Evolutionary conservation across 1,140 invertebrate genomes (phyloP).

Genomic region (Hypsibius dujardini): DNA sequence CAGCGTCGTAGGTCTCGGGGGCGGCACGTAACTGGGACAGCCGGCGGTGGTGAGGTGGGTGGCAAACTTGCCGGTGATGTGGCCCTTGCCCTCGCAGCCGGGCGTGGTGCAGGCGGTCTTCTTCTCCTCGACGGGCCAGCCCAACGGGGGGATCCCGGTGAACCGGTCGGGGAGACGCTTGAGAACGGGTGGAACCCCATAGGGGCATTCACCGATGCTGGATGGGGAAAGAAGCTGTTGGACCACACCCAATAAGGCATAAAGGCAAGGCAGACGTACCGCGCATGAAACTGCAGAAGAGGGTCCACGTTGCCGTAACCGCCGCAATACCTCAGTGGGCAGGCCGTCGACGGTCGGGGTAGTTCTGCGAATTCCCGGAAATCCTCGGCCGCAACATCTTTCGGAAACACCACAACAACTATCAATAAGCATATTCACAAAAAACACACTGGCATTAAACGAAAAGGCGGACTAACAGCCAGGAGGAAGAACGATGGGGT

Average conservation of each 20-base stretch:
- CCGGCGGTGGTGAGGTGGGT: neutral
- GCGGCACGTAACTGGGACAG: neutral
- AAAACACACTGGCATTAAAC: no score
- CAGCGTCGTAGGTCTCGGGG: neutral
- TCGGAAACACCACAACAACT: no score
- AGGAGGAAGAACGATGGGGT: neutral
- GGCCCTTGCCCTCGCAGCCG: slow-evolving; percentile 33
- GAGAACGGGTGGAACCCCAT: neutral
- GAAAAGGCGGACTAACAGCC: neutral
- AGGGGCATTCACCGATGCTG: neutral
- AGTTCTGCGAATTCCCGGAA: no score
- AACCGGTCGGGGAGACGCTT: neutral
- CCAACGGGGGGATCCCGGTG: neutral
- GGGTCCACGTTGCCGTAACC: no score
- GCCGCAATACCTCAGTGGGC: no score
- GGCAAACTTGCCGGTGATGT: slow-evolving; percentile 25
- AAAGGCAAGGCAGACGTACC: no score
- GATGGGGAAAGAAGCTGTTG: neutral
- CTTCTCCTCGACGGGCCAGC: neutral
- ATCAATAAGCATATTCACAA: no score
- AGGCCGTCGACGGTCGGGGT: no score
- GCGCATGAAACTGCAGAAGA: no score
- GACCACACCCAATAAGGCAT: no score
- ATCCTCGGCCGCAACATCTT: no score
- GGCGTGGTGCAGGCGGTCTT: slow-evolving; percentile 29